A percentile compares a stretch with the other conserved stretches of the same genome.
Evolutionary conservation across 2,113 vertebrate genomes (phyloP).

Genomic region (Mobula birostris): DNA sequence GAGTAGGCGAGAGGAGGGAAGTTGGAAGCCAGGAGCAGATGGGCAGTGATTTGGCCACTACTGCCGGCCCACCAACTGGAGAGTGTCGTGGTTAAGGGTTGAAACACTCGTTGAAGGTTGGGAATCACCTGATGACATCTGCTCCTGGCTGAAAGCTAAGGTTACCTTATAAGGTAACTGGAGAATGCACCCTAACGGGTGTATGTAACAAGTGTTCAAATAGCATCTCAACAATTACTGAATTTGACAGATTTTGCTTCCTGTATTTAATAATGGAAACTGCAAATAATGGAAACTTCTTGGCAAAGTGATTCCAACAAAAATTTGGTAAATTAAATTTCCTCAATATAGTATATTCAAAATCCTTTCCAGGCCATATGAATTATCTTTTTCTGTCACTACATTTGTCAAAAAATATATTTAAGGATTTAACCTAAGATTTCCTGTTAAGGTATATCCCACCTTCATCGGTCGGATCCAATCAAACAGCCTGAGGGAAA

Average conservation of each 20-base stretch:
- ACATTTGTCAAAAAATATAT: neutral
- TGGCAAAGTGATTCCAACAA: neutral
- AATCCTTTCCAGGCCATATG: neutral
- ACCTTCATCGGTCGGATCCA: neutral
- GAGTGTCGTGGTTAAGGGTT: too few species aligned
- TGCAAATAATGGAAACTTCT: too few species aligned
- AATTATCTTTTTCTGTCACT: neutral
- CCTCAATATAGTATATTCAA: neutral
- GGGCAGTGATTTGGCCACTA: too few species aligned
- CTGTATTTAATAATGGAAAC: neutral
- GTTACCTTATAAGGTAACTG: too few species aligned
- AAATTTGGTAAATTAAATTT: neutral
- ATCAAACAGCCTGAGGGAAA: too few species aligned
- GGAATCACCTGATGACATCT: too few species aligned
- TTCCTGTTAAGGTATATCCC: neutral
- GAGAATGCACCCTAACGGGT: too few species aligned
- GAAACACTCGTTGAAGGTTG: too few species aligned
- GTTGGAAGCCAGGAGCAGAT: too few species aligned
- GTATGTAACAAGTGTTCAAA: neutral
- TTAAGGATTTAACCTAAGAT: neutral
- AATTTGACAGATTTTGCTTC: neutral
- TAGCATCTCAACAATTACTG: neutral
- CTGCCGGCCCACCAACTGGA: too few species aligned
- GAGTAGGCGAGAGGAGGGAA: too few species aligned
- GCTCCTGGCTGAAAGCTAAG: too few species aligned